Evolutionary conservation across 2,797 vertebrate genomes (phyloP), one percentile per base, ranked within the genome.

Genomic region (Dipus sagitta): DNA sequence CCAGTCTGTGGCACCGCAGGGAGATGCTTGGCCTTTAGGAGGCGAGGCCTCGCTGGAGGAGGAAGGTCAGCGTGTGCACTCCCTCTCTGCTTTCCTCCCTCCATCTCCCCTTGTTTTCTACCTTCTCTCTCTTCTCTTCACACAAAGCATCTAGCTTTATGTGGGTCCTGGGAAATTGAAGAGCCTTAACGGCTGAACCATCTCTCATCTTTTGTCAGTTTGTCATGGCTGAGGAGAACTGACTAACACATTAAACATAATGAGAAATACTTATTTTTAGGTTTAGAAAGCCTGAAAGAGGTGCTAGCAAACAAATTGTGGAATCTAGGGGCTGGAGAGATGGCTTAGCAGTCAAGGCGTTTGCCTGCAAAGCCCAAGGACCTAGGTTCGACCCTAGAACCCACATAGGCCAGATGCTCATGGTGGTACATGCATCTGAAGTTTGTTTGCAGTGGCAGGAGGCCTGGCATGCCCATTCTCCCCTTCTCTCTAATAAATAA

Each of bases 211-310:
- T 77, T 54, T 74, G 30, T 32, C 32, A 18, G 13, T 76, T 65
- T 76, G 72, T 65, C 15, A 67, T 28, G 26, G 42, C 30, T 26
- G 24, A 38, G 38, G 30, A 32, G n/a, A 52, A 38, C 30, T 10
- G 13, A 15, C 34, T 2, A 14, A 65, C 58, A 18, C 74, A 67
- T 38, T 93, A 82, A 76, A 90, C 84, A 83, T 47, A 82, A 82
- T 76, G 38, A 72, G 67, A 76, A 20, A 71, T 32, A 85, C 86
- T 94, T 94, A 81, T 30, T 20, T 86, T 91, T 90, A 75, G 17
- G 32, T 86, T 72, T 89, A 65, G 13, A 94, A 88, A 92, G 64
- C 64, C 83, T 74, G 72, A 75, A 78, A 71, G 67, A 5, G 13
- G 26, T 60, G 21, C 47, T 78, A 71, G 85, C 81, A 54, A 18